Evolutionary conservation across 2,888 invertebrate genomes (phyloP).

Genomic region (Drosophila recens): DNA sequence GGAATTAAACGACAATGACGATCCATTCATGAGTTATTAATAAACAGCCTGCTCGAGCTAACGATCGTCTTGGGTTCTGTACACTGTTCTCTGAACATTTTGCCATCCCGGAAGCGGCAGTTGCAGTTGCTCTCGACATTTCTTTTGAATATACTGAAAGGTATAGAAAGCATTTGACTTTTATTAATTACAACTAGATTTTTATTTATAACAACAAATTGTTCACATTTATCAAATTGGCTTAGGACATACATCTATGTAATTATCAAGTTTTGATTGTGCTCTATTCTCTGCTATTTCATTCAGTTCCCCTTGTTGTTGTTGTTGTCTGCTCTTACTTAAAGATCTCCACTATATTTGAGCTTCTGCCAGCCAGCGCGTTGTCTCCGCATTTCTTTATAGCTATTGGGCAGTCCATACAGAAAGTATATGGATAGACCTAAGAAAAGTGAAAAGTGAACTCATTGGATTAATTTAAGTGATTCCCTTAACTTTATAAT

Average conservation of each 20-base stretch:
- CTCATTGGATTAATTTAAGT: conserved; percentile 35
- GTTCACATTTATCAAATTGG: conserved; percentile 74
- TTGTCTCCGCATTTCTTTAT: conserved; percentile 80
- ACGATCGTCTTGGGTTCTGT: conserved; percentile 56
- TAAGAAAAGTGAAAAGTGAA: conserved; percentile 81
- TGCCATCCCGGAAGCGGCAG: conserved; percentile 63
- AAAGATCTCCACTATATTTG: conserved; percentile 78
- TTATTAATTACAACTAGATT: conserved; percentile 75
- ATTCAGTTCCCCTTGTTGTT: not conserved
- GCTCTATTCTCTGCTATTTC: conserved; percentile 15
- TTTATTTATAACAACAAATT: conserved; percentile 78
- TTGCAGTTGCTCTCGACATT: conserved; percentile 68
- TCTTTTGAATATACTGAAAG: conserved; percentile 42
- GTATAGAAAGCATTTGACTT: conserved; percentile 64
- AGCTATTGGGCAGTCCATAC: conserved; percentile 88
- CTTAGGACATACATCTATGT: conserved; percentile 56
- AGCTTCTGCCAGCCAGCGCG: conserved; percentile 83
- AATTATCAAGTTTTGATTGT: conserved; percentile 48
- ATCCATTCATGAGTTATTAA: conserved; percentile 71
- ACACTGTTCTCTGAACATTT: not conserved
- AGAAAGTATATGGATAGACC: conserved; percentile 90
- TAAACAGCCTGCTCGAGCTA: conserved; percentile 56
- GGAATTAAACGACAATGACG: conserved; percentile 74
- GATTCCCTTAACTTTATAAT: conserved; percentile 38
- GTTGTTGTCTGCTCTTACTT: conserved; percentile 17